Conservation (phyloP, 2,888 invertebrate genomes). For the Pristionchus arcanus region DNA sequence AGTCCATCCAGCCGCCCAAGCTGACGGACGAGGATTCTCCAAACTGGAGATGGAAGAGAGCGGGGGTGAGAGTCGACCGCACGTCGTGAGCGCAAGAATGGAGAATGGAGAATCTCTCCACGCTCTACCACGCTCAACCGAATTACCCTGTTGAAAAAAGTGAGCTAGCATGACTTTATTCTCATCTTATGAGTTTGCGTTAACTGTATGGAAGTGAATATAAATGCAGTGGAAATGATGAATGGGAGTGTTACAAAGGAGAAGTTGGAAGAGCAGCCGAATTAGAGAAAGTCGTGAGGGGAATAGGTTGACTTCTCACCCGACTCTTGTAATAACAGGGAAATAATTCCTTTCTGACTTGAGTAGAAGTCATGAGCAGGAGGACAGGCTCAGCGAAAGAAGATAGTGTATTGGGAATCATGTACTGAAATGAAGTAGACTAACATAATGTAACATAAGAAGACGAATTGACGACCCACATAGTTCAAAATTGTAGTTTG, state of each 20-base stretch:
- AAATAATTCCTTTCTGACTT: neutral
- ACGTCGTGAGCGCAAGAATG: no score
- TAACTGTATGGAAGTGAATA: neutral
- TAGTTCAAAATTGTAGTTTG: neutral
- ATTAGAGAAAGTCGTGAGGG: neutral
- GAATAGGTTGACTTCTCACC: neutral
- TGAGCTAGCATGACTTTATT: neutral
- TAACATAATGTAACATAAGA: no score
- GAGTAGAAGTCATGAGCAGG: neutral
- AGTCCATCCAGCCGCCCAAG: no score
- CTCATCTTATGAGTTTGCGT: neutral
- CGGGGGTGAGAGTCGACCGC: no score
- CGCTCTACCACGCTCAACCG: no score
- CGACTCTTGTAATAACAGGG: neutral
- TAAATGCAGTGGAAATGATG: no score
- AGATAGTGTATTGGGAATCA: neutral
- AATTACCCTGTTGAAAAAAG: no score
- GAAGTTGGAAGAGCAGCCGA: neutral
- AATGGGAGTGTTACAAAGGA: neutral
- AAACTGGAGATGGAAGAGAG: no score
- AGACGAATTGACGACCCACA: neutral
- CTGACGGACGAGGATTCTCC: no score
- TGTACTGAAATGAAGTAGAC: neutral
- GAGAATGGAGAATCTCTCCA: no score
- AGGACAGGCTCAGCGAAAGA: constrained; percentile 8